These are phyloP conservation scores for Bombus confusus DNA, from an alignment of 1,140 invertebrate genomes.

Conservation along the genomic window DNA sequence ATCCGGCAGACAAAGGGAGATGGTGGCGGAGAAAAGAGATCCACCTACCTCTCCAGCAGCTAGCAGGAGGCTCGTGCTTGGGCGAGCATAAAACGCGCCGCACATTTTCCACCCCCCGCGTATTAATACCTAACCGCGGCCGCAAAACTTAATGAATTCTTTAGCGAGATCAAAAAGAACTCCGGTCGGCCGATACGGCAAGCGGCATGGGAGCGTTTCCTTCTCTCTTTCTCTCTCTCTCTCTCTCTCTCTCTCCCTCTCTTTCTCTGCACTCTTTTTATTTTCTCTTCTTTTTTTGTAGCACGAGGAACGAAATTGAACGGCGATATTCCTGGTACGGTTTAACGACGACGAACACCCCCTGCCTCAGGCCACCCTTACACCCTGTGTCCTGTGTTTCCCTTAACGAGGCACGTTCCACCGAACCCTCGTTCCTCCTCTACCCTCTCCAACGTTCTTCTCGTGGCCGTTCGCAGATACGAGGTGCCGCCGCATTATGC, in stretches of 20 bases:
- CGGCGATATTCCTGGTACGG: slow-evolving; percentile 68
- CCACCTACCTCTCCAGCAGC: slow-evolving; percentile 59
- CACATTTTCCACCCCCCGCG: slow-evolving; percentile 68
- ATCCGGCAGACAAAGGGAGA: slow-evolving; percentile 53
- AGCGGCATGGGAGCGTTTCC: slow-evolving; percentile 25
- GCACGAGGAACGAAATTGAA: slow-evolving; percentile 66
- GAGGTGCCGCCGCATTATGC: slow-evolving; percentile 46
- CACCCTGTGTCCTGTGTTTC: slow-evolving; percentile 64
- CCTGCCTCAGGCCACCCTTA: slow-evolving; percentile 46
- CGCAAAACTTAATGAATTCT: slow-evolving; percentile 77
- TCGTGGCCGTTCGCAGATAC: slow-evolving; percentile 31
- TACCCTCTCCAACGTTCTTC: not conserved
- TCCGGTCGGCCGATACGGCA: slow-evolving; percentile 61
- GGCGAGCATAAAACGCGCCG: slow-evolving; percentile 64
- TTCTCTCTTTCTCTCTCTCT: slow-evolving; percentile 6
- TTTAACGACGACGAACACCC: slow-evolving; percentile 66
- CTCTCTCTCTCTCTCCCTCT: not conserved
- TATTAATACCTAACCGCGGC: slow-evolving; percentile 76
- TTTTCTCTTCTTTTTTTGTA: slow-evolving; percentile 48
- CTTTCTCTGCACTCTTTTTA: not conserved
- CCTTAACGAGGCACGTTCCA: slow-evolving; percentile 67
- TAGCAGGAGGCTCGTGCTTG: slow-evolving; percentile 51
- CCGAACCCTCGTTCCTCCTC: slow-evolving; percentile 46
- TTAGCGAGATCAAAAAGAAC: slow-evolving; percentile 76
- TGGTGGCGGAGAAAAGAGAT: slow-evolving; percentile 57